Base-by-base conservation (phyloP, 1,140 invertebrate species). In the Zaprionus africanus region DNA sequence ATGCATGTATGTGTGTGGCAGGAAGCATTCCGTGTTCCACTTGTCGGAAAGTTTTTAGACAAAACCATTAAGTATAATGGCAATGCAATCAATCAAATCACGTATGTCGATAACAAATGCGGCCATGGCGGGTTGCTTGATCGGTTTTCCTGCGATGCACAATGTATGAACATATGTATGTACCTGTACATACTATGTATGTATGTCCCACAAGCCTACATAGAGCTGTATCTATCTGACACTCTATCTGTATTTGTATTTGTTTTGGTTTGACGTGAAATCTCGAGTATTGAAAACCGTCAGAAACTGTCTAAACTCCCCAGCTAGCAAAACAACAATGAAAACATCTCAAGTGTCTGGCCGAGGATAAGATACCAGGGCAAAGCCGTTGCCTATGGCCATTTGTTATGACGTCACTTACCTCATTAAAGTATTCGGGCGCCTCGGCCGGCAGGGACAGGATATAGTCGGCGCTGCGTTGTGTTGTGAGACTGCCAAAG, bases 381-480 rank as follows among this genome's bases (percentile, higher is more conserved):
- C 59, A 22, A 19, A 70, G 24, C 59, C 19, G 31, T 36, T 19
- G n/a, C 7, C 28, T 53, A 12, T 62, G 51, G 24, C 61, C 49
- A 65, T 26, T 54, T 53, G 36, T 38, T 41, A 53, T 51, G 46
- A 72, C 64, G 49, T 68, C 38, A 82, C 87, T 93, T 90, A 94
- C 95, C 91, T 95, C 94, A 65, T 90, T 94, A 77, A 93, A 95
- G 73, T 93, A 93, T 28, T 78, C 82, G 13, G 94, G 94, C 31
- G 93, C 93, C 9, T 93, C 78, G 2, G 92, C 76, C 3, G 94
- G 94, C 59, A 94, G 82, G 43, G 93, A 91, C 26, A 94, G 79
- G 54, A 96, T 94, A 78, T 93, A 96, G 11, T 94, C 90, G 13
- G 94, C 93, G 38, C 95, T 94, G 2, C 81, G 75, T 22, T 93